Conservation (phyloP, 2,113 vertebrate species). For the Tyto alba region DNA sequence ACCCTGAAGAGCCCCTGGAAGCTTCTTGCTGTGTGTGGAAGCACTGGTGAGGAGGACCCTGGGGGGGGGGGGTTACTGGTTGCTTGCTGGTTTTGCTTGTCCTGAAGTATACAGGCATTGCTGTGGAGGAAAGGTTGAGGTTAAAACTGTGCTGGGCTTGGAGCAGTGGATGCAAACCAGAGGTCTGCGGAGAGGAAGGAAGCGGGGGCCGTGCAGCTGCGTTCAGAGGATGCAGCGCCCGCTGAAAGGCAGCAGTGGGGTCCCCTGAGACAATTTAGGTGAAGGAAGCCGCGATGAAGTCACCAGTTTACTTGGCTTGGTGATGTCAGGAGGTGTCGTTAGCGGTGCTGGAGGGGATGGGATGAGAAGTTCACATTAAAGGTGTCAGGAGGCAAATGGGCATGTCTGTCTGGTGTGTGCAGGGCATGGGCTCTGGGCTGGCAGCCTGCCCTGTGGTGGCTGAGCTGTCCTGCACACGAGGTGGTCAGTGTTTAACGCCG, state of each 20-base stretch:
- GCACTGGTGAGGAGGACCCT: background rate
- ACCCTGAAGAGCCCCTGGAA: background rate
- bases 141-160: accelerated
- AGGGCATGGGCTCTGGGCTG: background rate
- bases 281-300: slow-evolving; percentile 24
- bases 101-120: accelerated
- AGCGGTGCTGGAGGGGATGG: accelerated
- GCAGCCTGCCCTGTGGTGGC: background rate
- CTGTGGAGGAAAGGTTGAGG: background rate
- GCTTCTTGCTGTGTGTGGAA: background rate
- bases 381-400: background rate
- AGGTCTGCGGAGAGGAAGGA: slow-evolving; percentile 19
- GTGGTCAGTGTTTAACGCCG: background rate
- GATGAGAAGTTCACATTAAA: background rate
- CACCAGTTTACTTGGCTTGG: background rate
- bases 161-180: background rate
- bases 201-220: background rate
- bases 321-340: background rate
- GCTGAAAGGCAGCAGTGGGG: background rate
- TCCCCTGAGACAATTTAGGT: slow-evolving; percentile 9
- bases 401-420: background rate
- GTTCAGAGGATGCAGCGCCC: background rate
- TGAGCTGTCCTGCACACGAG: accelerated
- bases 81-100: background rate
- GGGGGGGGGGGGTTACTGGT: accelerated